Percentiles rank a stretch among this genome's conserved stretches.
These are phyloP conservation scores for Pseudotriccus pelzelni DNA, from an alignment of 2,797 vertebrate genomes.

Conservation along the genomic window DNA sequence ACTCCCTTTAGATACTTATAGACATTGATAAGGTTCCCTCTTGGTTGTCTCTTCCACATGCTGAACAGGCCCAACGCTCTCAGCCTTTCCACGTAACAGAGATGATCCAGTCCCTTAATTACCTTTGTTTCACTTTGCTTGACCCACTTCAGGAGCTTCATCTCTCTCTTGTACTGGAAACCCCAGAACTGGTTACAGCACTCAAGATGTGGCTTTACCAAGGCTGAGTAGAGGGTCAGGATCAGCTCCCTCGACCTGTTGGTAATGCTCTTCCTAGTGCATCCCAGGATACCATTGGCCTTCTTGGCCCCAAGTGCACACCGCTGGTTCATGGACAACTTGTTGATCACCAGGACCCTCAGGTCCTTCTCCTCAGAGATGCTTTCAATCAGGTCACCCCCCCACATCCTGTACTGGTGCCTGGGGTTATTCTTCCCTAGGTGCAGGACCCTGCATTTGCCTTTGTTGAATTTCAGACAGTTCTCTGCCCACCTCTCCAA, in stretches of 20 bases:
- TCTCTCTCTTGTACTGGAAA: not conserved
- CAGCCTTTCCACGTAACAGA: rapidly evolving
- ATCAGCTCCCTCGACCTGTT: not conserved
- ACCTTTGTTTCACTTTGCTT: not conserved
- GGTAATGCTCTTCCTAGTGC: not conserved
- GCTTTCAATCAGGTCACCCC: not conserved
- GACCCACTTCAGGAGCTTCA: not conserved
- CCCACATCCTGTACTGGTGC: not conserved
- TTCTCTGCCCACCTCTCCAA: not conserved
- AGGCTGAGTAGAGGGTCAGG: not conserved
- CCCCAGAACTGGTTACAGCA: not conserved
- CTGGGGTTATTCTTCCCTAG: not conserved
- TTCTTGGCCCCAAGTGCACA: not conserved
- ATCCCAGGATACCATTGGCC: too few species aligned
- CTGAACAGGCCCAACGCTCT: not conserved
- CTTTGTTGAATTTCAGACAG: not conserved
- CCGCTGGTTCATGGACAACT: not conserved
- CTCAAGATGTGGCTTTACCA: not conserved
- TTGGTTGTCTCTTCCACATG: rapidly evolving
- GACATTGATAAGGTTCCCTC: not conserved
- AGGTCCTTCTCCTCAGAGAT: not conserved
- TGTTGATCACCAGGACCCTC: not conserved
- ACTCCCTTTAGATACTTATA: not conserved
- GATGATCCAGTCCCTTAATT: not conserved
- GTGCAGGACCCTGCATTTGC: not conserved